Base-by-base conservation (phyloP, 2,797 vertebrate species). In the Pygocentrus nattereri region DNA sequence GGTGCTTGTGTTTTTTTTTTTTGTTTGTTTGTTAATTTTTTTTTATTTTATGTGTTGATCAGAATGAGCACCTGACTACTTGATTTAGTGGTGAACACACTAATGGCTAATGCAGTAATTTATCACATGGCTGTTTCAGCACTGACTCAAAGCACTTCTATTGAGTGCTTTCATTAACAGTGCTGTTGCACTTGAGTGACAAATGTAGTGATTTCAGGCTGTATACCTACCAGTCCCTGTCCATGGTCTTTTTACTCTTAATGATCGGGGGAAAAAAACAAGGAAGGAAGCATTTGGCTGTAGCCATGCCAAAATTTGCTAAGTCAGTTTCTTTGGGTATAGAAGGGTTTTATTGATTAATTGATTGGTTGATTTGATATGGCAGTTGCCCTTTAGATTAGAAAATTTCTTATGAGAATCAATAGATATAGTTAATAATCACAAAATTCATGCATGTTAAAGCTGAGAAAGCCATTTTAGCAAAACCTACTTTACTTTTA, bases 41-140 rank as follows among this genome's bases (percentile, higher is more conserved):
- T 65, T 83, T 61, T n/a, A 31, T 56, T 80, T 69, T 52, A 19
- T 70, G 50, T 65, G 68, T 82, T 79, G 72, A 70, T 70, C 73
- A 62, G 56, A 27, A 71, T 15, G 12, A 44, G 80, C 44, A 23
- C 16, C 23, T 1, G 41, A 78, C 59, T 61, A 64, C 19, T 75
- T 54, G 77, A 74, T 82, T 38, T 68, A 78, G n/a, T 65, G 74
- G 56, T 64, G 31, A 44, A 31, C 31, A 64, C 47, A 44, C 77
- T 34, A 61, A 41, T 49, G 21, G 56, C 34, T 82, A 82, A 79
- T 79, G 54, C 69, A 64, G 64, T 74, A 38, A 79, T 83, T 68
- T 49, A 82, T 82, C 73, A 61, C 7, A 21, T 34, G 73, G 54
- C 52, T 76, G 38, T 44, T 80, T 56, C 25, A 75, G 64, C 49